A percentile compares a stretch with the other conserved stretches of the same genome.
Evolutionary conservation across 2,113 vertebrate genomes (phyloP).

Genomic region (Spheniscus mendiculus): DNA sequence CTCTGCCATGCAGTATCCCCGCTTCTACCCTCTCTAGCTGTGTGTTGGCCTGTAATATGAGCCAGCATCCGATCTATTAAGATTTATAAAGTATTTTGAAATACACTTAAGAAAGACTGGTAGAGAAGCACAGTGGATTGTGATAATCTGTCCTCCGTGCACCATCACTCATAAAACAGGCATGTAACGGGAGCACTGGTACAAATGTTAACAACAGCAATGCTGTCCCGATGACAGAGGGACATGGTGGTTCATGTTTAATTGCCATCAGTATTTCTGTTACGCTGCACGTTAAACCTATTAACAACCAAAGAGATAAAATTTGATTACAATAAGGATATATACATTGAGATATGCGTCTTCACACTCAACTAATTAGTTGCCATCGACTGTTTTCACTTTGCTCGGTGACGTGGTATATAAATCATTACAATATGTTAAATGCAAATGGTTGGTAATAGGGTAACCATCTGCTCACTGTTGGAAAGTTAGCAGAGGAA

Average conservation of each 20-base stretch:
- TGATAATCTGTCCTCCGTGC: not conserved
- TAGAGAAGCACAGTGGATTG: not conserved
- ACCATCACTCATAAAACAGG: not conserved
- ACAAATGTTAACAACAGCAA: not conserved
- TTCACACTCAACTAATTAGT: slow-evolving; percentile 76
- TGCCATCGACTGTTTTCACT: slow-evolving; percentile 67
- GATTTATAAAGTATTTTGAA: not conserved
- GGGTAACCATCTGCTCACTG: slow-evolving; percentile 77
- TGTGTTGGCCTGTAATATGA: not conserved
- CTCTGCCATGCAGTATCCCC: not conserved
- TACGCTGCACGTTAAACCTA: not conserved
- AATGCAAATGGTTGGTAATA: slow-evolving; percentile 80
- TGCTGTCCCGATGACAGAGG: not conserved
- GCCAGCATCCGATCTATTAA: not conserved
- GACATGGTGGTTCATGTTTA: slow-evolving; percentile 7
- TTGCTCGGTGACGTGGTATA: slow-evolving; percentile 73
- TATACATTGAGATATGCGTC: slow-evolving; percentile 49
- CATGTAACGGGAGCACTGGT: not conserved
- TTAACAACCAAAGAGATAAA: slow-evolving; percentile 42
- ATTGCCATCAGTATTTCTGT: not conserved
- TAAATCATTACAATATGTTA: slow-evolving; percentile 81
- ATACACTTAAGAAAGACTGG: not conserved
- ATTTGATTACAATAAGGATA: slow-evolving; percentile 42
- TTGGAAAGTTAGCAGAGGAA: slow-evolving; percentile 71
- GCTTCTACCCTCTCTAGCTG: not conserved